A percentile compares a stretch with the other conserved stretches of the same genome.
Conservation (phyloP, 2,113 vertebrate species). For the Mus musculus region DNA sequence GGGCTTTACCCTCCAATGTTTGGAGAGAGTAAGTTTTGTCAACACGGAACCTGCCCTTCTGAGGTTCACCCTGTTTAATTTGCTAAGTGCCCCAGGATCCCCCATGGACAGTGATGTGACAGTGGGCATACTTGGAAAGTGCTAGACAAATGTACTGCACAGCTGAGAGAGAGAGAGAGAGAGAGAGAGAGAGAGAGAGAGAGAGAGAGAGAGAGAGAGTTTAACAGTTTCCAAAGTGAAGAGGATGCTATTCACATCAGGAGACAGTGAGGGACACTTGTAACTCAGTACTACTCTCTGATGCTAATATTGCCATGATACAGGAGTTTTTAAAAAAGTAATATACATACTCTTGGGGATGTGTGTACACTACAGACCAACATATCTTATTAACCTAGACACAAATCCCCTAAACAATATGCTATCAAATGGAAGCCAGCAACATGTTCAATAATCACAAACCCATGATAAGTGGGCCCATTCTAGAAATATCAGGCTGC, state of each 20-base stretch:
- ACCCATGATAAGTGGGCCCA: no score
- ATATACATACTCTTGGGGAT: neutral
- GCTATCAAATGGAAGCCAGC: neutral
- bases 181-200: neutral
- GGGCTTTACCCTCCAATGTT: neutral
- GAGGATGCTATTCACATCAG: neutral
- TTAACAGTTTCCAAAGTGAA: no score
- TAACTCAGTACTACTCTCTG: no score
- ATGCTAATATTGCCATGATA: neutral
- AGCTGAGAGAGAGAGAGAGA: no score
- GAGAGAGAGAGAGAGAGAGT: no score
- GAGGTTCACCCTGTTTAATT: neutral
- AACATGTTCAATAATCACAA: neutral
- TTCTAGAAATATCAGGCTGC: no score
- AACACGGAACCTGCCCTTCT: no score
- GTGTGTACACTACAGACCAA: neutral
- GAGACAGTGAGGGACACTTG: neutral
- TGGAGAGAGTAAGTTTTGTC: no score
- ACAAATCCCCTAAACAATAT: neutral
- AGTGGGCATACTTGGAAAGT: rapidly evolving
- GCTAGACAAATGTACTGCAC: rapidly evolving
- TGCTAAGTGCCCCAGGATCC: neutral
- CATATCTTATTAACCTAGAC: neutral
- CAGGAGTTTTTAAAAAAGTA: neutral
- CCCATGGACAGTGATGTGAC: neutral